A percentile compares a stretch with the other conserved stretches of the same genome.
These are phyloP conservation scores for Zaprionus bogoriensis DNA, from an alignment of 2,888 invertebrate genomes.

Conservation along the genomic window DNA sequence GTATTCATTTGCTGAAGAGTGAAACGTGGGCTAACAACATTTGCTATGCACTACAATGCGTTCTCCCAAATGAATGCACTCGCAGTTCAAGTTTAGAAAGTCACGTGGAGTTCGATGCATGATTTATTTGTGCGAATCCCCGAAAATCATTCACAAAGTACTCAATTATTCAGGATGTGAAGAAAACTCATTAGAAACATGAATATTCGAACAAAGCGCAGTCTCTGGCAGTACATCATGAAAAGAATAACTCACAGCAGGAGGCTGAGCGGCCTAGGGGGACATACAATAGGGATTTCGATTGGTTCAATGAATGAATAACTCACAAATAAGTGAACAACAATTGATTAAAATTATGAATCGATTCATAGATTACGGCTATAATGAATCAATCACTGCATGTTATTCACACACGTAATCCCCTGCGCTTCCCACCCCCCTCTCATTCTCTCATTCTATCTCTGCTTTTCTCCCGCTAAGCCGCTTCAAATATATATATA, in stretches of 20 bases:
- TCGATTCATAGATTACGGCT: not conserved
- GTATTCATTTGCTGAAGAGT: slow-evolving; percentile 20
- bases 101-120: too few species aligned
- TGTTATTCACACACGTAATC: too few species aligned
- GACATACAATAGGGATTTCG: not conserved
- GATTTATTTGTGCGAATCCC: too few species aligned
- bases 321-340: not conserved
- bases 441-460: too few species aligned
- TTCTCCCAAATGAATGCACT: not conserved
- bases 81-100: not conserved
- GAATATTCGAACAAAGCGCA: too few species aligned
- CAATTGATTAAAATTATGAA: not conserved
- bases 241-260: too few species aligned
- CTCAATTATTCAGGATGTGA: too few species aligned
- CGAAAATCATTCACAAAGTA: too few species aligned
- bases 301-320: not conserved
- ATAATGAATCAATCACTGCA: not conserved
- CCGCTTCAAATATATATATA: slow-evolving; percentile 12
- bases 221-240: too few species aligned
- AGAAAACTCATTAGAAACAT: too few species aligned
- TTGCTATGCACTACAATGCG: not conserved
- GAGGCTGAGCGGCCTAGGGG: too few species aligned
- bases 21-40: not conserved
- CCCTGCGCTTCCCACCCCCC: too few species aligned
- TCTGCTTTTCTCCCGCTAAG: not conserved